phyloP scores from a whole-genome alignment of 2,113 vertebrate species.

The Syrmaticus mikado region DNA sequence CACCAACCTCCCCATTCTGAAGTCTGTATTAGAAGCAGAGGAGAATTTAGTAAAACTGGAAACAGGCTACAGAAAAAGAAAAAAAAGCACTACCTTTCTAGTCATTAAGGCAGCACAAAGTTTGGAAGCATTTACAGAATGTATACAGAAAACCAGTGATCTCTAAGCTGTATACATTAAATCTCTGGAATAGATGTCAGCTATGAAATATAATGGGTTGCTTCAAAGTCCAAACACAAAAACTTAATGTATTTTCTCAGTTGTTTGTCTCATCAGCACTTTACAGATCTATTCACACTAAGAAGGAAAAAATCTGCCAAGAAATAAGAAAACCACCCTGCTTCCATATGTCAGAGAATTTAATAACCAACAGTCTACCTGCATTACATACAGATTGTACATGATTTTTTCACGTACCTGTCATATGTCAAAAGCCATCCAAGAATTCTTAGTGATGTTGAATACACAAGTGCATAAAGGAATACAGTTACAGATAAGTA shows the following conservation, averaged over 20 bases:
- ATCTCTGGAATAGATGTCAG: neutral
- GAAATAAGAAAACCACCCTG: neutral
- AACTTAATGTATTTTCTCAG: slow-evolving; percentile 26
- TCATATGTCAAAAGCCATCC: neutral
- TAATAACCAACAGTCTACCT: slow-evolving; percentile 38
- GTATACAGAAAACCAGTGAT: neutral
- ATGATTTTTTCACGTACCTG: slow-evolving; percentile 38
- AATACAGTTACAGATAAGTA: neutral
- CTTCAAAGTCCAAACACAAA: slow-evolving; percentile 17
- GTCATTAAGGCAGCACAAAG: neutral
- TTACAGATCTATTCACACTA: slow-evolving; percentile 5
- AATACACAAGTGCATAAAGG: slow-evolving; percentile 45
- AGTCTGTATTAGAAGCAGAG: neutral
- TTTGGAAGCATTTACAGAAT: neutral
- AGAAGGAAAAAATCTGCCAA: neutral
- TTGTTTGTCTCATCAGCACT: slow-evolving; percentile 48
- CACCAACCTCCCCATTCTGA: neutral
- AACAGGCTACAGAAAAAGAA: neutral
- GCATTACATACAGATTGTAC: neutral
- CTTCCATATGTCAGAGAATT: slow-evolving; percentile 17
- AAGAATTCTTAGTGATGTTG: neutral
- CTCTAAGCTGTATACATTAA: neutral
- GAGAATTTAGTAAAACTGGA: neutral
- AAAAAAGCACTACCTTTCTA: neutral
- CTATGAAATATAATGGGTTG: neutral